Conservation (phyloP, 2,888 invertebrate genomes). For the Coenonympha glycerion region DNA sequence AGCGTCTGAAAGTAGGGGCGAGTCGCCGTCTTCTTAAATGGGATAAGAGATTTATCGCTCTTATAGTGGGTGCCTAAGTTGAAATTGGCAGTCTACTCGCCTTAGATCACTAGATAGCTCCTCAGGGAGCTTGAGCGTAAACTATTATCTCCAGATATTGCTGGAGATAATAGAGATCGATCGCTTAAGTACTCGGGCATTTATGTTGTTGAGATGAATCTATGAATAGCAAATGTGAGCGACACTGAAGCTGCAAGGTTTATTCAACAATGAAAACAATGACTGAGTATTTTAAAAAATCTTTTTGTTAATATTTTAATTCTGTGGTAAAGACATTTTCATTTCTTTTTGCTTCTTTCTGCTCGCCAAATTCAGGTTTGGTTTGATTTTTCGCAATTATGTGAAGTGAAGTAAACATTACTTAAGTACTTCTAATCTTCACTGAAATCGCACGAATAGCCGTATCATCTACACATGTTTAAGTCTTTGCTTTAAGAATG, state of each 20-base stretch:
- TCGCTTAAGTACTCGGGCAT: slow-evolving; percentile 5
- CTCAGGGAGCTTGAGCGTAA: slow-evolving; percentile 13
- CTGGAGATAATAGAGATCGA: slow-evolving; percentile 13
- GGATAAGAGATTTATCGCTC: slow-evolving; percentile 7
- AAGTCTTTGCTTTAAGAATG: too few relatives aligned
- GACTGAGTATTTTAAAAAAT: too few relatives aligned
- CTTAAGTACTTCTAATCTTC: too few relatives aligned
- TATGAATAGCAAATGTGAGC: slow-evolving; percentile 6
- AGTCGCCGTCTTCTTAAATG: slow-evolving; percentile 9
- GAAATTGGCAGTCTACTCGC: slow-evolving; percentile 11
- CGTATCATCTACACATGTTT: too few relatives aligned
- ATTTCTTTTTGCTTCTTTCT: too few relatives aligned
- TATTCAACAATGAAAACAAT: neutral
- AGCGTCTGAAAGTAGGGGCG: neutral
- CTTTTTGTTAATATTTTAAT: too few relatives aligned
- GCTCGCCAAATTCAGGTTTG: too few relatives aligned
- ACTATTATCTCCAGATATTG: slow-evolving; percentile 15
- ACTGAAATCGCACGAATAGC: too few relatives aligned
- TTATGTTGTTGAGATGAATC: slow-evolving; percentile 11
- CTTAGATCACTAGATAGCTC: slow-evolving; percentile 10
- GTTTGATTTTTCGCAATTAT: too few relatives aligned
- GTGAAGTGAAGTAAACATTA: too few relatives aligned
- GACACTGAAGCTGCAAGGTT: neutral
- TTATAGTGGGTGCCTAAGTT: slow-evolving; percentile 8
- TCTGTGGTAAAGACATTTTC: too few relatives aligned